Evolutionary conservation across 2,797 vertebrate genomes (phyloP), one percentile per base, ranked within the genome.

Genomic region (Psittacula echo): DNA sequence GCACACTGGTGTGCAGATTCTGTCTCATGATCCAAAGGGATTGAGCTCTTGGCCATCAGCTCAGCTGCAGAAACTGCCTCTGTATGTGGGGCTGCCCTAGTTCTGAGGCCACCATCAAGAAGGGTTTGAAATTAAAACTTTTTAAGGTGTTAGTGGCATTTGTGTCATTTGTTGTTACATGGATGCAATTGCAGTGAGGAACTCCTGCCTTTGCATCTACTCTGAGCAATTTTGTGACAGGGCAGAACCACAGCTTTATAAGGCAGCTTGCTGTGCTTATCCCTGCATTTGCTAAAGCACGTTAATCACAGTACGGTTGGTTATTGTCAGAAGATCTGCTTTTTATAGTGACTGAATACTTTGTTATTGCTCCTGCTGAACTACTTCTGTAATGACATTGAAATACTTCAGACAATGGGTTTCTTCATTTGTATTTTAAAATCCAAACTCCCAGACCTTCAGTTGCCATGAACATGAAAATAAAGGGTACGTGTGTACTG

Each of bases 281-380:
- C 44, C 48, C 60, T 56, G 44, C 13, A 0, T 48, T 77, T 67
- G 51, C 85, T 62, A 32, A 68, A 65, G 53, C 7, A 0, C 30
- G 22, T 85, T 74, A 58, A 71, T 50, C 65, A 32, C 50, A 24
- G 30, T 6, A 5, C 0, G 0, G 2, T 23, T 60, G 47, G 53
- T 94, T 68, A n/a, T 73, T 50, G 27, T 53, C 37, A 30, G 76
- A 82, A 29, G 62, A 76, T 62, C 90, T 90, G 93, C 80, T 93
- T 94, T 85, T 64, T 87, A 73, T 95, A 94, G 65, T 47, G 39
- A 34, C 66, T 72, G 37, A 84, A 51, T 76, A 37, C 19, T 91
- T 88, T 37, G n/a, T 53, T 91, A 72, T 20, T 89, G 80, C 85
- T 91, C 21, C 74, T 70, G 77, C 85, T 74, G 71, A 79, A 47